A percentile compares a stretch with the other conserved stretches of the same genome.
phyloP scores from a whole-genome alignment of 1,140 invertebrate genomes.

The Paralvinella palmiformis region DNA sequence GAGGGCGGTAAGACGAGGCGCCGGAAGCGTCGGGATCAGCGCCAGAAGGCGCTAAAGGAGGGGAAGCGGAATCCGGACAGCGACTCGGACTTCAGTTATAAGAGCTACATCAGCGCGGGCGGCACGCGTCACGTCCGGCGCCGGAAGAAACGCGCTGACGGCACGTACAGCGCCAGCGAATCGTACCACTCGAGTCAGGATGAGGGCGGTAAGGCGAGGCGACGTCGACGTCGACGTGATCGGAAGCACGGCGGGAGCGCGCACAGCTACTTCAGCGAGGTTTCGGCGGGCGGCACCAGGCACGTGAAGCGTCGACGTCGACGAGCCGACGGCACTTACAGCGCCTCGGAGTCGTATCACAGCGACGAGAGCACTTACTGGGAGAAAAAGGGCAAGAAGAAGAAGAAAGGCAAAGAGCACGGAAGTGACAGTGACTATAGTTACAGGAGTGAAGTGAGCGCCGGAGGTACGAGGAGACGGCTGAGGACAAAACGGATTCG shows the following conservation, averaged over 20 bases:
- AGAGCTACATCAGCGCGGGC: slow-evolving; percentile 41
- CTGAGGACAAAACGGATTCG: slow-evolving; percentile 33
- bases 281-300: slow-evolving; percentile 45
- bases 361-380: slow-evolving; percentile 29
- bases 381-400: slow-evolving; percentile 17
- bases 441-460: slow-evolving; percentile 44
- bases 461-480: slow-evolving; percentile 36
- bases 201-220: slow-evolving; percentile 35
- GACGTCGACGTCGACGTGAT: slow-evolving; percentile 38
- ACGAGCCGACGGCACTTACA: slow-evolving; percentile 42
- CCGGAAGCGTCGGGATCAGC: slow-evolving; percentile 34
- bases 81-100: slow-evolving; percentile 20
- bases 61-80: not conserved
- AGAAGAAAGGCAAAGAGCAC: slow-evolving; percentile 27
- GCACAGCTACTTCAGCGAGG: slow-evolving; percentile 44
- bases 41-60: slow-evolving; percentile 15
- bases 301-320: slow-evolving; percentile 35
- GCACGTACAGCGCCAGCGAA: slow-evolving; percentile 41
- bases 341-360: slow-evolving; percentile 43
- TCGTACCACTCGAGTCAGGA: slow-evolving; percentile 45
- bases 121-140: slow-evolving; percentile 42
- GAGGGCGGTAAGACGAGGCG: slow-evolving; percentile 36
- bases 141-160: slow-evolving; percentile 35
- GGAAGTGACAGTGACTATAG: slow-evolving; percentile 44
- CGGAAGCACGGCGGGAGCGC: slow-evolving; percentile 35